These are phyloP conservation scores for Drosophila takahashii DNA, from an alignment of 1,140 invertebrate genomes.

Conservation along the genomic window DNA sequence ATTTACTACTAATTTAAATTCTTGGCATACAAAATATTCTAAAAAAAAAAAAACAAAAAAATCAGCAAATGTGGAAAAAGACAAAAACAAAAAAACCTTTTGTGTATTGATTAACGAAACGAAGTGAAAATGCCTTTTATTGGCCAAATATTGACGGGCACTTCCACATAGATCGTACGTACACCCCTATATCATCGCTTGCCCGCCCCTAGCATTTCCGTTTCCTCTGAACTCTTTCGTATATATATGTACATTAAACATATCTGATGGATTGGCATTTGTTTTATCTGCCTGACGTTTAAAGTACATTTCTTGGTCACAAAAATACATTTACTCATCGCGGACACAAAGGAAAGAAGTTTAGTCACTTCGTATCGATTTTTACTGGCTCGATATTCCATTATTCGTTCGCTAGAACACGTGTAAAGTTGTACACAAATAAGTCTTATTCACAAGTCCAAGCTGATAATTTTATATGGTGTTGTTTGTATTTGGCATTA, in stretches of 20 bases:
- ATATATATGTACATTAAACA: not conserved
- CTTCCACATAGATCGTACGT: slow-evolving; percentile 12
- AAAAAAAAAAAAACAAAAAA: slow-evolving; percentile 41
- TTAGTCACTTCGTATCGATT: slow-evolving; percentile 19
- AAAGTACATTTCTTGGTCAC: slow-evolving; percentile 6
- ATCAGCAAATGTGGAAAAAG: slow-evolving; percentile 25
- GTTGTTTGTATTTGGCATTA: slow-evolving; percentile 47
- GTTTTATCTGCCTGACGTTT: slow-evolving; percentile 14
- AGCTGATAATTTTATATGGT: slow-evolving; percentile 31
- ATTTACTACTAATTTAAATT: slow-evolving; percentile 83
- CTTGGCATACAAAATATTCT: slow-evolving; percentile 77
- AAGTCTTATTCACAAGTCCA: slow-evolving; percentile 37
- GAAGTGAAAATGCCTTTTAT: slow-evolving; percentile 70
- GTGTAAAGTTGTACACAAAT: slow-evolving; percentile 41
- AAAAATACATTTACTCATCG: slow-evolving; percentile 30
- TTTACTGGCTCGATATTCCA: slow-evolving; percentile 16
- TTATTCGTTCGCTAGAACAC: slow-evolving; percentile 28
- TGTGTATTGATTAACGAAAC: slow-evolving; percentile 72
- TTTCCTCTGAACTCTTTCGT: slow-evolving; percentile 24
- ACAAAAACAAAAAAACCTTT: slow-evolving; percentile 40
- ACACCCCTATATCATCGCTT: not conserved
- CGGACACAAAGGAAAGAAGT: slow-evolving; percentile 29
- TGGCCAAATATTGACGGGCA: slow-evolving; percentile 62
- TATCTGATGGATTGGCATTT: slow-evolving; percentile 55
- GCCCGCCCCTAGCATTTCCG: slow-evolving; percentile 2